Conservation (phyloP, 2,888 invertebrate species). For the Leptopilina syphax region DNA sequence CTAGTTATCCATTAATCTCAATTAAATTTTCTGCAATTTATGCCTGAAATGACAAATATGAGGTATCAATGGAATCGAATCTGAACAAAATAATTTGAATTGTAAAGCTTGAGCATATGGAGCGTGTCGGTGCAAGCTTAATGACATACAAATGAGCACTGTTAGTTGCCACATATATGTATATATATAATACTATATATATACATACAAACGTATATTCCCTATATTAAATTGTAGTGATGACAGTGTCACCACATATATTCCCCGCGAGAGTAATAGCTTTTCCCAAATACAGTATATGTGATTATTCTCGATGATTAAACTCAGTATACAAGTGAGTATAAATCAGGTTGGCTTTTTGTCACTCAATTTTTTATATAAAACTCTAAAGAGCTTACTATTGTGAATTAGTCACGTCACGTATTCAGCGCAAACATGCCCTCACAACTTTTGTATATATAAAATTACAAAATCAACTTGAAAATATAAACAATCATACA, state of each 20-base stretch:
- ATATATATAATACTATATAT: not conserved
- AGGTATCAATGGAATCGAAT: conserved; percentile 1
- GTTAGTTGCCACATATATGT: not conserved
- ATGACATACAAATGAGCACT: conserved; percentile 37
- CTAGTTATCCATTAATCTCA: not conserved
- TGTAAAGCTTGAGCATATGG: conserved; percentile 5
- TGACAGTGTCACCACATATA: conserved; percentile 22
- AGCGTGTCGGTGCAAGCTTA: conserved; percentile 24
- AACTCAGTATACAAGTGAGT: conserved; percentile 44
- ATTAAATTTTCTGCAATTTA: not conserved
- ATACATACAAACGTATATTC: not conserved
- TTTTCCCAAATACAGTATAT: conserved; percentile 6
- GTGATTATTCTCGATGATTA: conserved; percentile 16
- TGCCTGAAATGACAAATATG: not conserved
- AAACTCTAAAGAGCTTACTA: not conserved
- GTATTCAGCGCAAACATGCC: not conserved
- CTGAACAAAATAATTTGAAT: conserved; percentile 14
- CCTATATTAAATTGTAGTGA: conserved; percentile 35
- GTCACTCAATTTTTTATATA: conserved; percentile 13
- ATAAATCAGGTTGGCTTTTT: conserved; percentile 36
- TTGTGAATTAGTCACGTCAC: not conserved
- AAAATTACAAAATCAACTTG: not conserved
- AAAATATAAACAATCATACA: not conserved
- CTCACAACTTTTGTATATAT: not conserved
- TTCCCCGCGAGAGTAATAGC: conserved; percentile 35